phyloP scores from a whole-genome alignment of 2,888 invertebrate genomes.

The Neria commutata region DNA sequence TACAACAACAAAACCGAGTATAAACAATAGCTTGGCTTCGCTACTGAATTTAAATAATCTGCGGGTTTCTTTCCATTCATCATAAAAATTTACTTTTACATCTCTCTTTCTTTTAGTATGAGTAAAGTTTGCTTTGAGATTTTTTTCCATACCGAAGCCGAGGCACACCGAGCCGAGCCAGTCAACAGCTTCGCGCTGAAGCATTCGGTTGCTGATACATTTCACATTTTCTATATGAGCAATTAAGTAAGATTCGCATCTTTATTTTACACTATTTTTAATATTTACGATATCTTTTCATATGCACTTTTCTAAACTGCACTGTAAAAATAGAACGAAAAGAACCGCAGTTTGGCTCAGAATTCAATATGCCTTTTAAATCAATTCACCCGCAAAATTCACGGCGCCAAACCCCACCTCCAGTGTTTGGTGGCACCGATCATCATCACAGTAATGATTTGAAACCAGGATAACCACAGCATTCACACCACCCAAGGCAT shows the following conservation, averaged over 20 bases:
- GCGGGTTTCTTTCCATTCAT: too few relatives aligned
- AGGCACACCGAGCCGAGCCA: background rate
- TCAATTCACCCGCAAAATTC: too few relatives aligned
- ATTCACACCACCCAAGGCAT: conserved; percentile 10
- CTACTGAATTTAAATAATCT: too few relatives aligned
- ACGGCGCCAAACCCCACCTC: background rate
- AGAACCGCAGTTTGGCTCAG: conserved; percentile 21
- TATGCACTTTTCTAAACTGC: background rate
- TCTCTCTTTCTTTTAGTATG: too few relatives aligned
- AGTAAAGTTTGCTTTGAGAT: too few relatives aligned
- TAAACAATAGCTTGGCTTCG: too few relatives aligned
- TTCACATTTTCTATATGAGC: background rate
- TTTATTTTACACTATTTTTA: background rate
- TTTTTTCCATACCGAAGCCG: background rate
- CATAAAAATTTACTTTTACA: too few relatives aligned
- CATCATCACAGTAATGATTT: background rate
- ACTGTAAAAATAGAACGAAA: conserved; percentile 28
- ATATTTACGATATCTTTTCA: background rate
- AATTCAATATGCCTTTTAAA: conserved; percentile 2
- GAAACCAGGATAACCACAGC: background rate
- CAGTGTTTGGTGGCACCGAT: too few relatives aligned
- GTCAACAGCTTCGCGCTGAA: background rate
- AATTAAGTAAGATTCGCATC: background rate
- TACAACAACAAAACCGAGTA: too few relatives aligned
- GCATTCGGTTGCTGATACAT: background rate